Evolutionary conservation across 2,797 vertebrate genomes (phyloP).

Genomic region (Darevskia mixta): DNA sequence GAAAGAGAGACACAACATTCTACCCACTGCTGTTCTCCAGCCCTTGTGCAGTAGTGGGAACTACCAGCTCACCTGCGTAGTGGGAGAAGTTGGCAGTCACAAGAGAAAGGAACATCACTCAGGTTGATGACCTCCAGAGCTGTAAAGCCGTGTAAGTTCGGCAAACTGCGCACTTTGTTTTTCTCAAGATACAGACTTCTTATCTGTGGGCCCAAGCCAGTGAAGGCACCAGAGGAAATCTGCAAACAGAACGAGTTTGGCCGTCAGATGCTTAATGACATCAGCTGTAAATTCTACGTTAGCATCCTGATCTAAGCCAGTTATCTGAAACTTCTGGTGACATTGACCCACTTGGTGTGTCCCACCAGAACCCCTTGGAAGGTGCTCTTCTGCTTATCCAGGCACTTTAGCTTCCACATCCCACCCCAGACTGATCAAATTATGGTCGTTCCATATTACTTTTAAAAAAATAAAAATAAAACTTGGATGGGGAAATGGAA

Average conservation of each 20-base stretch:
- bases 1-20: not conserved
- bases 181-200: slow-evolving; percentile 90
- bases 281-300: not conserved
- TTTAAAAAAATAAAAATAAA: not conserved
- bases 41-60: too few relatives aligned
- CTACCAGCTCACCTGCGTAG: slow-evolving; percentile 83
- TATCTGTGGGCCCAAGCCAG: slow-evolving; percentile 84
- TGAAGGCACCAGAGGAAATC: slow-evolving; percentile 87
- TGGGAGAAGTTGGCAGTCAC: slow-evolving; percentile 89
- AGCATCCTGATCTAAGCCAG: not conserved
- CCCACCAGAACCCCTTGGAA: not conserved
- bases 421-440: not conserved
- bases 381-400: not conserved
- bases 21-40: not conserved
- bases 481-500: not conserved
- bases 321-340: not conserved
- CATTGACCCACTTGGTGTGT: not conserved
- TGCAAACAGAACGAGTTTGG: slow-evolving; percentile 55
- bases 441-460: too few relatives aligned
- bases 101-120: slow-evolving; percentile 89
- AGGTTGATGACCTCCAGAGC: slow-evolving; percentile 92
- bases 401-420: not conserved
- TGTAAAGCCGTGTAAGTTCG: slow-evolving; percentile 80
- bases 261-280: not conserved
- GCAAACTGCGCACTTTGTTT: slow-evolving; percentile 88